A percentile compares a stretch with the other conserved stretches of the same genome.
Conservation (phyloP, 2,113 vertebrate species). For the Corydoras maculifer region DNA sequence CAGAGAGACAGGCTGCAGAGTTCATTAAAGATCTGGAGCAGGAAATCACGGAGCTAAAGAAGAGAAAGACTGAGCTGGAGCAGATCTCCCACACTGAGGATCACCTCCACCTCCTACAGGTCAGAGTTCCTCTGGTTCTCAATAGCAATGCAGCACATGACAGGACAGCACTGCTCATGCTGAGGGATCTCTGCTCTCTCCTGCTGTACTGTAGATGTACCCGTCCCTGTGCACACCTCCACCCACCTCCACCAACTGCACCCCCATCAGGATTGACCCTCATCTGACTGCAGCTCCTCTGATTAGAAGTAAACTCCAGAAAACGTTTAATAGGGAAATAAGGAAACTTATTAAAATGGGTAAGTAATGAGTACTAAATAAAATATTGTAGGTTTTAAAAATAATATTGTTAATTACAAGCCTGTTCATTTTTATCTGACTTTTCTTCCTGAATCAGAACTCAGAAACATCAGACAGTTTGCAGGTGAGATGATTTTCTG, state of each 20-base stretch:
- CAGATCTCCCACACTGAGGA: background rate
- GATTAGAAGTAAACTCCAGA: background rate
- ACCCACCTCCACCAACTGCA: constrained; percentile 12
- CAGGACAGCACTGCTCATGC: background rate
- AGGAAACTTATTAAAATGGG: background rate
- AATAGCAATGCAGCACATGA: constrained; percentile 7
- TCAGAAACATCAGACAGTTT: background rate
- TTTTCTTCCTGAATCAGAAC: constrained; percentile 2
- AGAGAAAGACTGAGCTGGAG: constrained; percentile 2
- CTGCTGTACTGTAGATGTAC: constrained; percentile 10
- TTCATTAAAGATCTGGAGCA: background rate
- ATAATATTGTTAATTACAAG: no score
- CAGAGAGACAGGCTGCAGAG: background rate
- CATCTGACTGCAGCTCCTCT: constrained; percentile 7
- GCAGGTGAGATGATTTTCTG: no score
- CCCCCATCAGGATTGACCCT: background rate
- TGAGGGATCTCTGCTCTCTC: constrained; percentile 9
- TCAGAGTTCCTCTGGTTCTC: background rate
- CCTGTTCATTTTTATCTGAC: no score
- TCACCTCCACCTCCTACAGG: constrained; percentile 1
- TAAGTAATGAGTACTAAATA: background rate
- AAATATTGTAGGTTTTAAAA: no score
- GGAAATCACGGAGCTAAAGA: background rate
- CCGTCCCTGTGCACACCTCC: constrained; percentile 14
- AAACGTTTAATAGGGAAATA: background rate